phyloP scores from a whole-genome alignment of 2,113 vertebrate species.

The Progne subis region DNA sequence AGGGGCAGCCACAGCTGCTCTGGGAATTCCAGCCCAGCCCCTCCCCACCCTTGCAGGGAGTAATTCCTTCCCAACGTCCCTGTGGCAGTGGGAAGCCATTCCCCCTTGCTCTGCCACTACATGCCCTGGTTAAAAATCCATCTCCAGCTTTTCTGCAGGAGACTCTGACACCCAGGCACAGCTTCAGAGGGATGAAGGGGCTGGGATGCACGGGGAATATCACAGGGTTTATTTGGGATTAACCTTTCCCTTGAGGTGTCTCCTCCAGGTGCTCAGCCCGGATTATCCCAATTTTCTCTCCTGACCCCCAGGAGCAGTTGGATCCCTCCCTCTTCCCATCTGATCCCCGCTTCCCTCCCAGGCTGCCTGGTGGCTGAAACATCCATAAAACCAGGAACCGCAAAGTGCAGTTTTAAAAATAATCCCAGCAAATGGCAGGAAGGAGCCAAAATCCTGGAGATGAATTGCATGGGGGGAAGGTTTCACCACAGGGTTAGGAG shows the following conservation, averaged over 20 bases:
- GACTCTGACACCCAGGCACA: no score
- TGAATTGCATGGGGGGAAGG: background rate
- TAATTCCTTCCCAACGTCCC: background rate
- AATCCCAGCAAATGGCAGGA: background rate
- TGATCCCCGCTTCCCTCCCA: background rate
- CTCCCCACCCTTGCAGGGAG: background rate
- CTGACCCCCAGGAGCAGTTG: background rate
- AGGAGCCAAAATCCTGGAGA: background rate
- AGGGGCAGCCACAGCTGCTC: background rate
- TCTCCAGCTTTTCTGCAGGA: background rate
- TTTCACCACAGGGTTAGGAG: background rate
- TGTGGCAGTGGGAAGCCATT: background rate
- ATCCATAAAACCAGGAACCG: background rate
- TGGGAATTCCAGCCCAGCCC: background rate
- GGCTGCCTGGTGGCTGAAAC: background rate
- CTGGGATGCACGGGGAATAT: accelerated
- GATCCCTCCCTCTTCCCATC: background rate
- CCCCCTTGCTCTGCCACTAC: no score
- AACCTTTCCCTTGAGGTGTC: background rate
- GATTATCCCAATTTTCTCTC: background rate
- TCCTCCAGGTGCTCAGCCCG: background rate
- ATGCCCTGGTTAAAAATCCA: background rate
- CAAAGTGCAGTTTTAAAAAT: background rate
- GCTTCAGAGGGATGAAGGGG: background rate
- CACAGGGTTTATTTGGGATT: background rate